Percentiles rank a stretch among this genome's conserved stretches.
Conservation (phyloP, 1,140 invertebrate genomes). For the Frieseomelitta varia region DNA sequence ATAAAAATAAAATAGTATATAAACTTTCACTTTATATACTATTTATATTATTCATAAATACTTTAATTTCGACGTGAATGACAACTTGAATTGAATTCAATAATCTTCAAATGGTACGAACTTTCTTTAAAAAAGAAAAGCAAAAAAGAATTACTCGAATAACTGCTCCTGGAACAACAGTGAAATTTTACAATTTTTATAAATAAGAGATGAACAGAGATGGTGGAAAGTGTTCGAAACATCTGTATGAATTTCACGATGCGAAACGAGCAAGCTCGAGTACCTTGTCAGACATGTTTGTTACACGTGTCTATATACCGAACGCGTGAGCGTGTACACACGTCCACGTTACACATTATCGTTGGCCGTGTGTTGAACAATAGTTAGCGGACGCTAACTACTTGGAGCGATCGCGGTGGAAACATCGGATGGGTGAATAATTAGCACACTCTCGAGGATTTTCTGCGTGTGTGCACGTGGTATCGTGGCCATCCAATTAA, state of each 20-base stretch:
- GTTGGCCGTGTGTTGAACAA: conserved; percentile 7
- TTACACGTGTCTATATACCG: conserved; percentile 11
- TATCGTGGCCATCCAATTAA: conserved; percentile 19
- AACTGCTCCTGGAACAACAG: not conserved
- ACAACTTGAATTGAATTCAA: no score
- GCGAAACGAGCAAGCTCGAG: conserved; percentile 20
- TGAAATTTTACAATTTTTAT: not conserved
- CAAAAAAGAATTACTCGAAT: not conserved
- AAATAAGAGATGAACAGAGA: not conserved
- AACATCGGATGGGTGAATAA: conserved; percentile 29
- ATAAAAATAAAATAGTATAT: no score
- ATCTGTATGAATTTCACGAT: conserved; percentile 27
- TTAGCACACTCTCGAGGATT: conserved; percentile 36
- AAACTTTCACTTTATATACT: no score
- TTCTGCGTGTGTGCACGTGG: not conserved
- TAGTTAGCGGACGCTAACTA: conserved; percentile 39
- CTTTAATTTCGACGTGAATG: no score
- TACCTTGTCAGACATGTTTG: conserved; percentile 19
- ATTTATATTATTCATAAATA: no score
- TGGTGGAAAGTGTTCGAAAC: not conserved
- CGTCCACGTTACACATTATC: not conserved
- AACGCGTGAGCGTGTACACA: not conserved
- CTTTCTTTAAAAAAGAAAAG: no score
- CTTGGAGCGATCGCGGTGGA: conserved; percentile 13
- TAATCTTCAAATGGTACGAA: no score